These are phyloP conservation scores for Colossoma macropomum DNA, from an alignment of 2,113 vertebrate species.

Conservation along the genomic window DNA sequence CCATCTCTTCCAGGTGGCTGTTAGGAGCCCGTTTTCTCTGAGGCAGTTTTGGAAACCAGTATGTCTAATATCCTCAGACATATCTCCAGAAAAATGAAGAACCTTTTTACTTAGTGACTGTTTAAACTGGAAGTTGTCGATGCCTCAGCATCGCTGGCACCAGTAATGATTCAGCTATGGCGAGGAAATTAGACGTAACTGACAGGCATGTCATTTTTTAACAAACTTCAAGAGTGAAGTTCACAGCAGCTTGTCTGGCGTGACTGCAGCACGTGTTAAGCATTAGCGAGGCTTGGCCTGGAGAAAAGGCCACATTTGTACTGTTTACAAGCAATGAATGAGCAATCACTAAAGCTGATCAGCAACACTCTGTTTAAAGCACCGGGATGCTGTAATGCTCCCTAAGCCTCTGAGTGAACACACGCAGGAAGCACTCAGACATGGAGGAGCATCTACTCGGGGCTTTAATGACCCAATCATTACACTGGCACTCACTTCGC, in stretches of 20 bases:
- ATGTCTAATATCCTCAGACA: too few relatives aligned
- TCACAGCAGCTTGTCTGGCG: neutral
- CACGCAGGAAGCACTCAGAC: neutral
- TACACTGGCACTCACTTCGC: conserved; percentile 12
- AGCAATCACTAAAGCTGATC: neutral
- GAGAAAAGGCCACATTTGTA: neutral
- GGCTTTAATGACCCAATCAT: conserved; percentile 13
- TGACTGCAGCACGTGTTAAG: neutral
- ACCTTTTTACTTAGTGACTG: too few relatives aligned
- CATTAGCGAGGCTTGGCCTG: neutral
- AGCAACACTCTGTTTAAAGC: neutral
- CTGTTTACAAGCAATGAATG: conserved; percentile 4
- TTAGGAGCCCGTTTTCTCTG: too few relatives aligned
- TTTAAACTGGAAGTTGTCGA: too few relatives aligned
- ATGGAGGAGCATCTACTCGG: neutral
- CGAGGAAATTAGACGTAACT: too few relatives aligned
- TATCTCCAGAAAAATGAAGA: too few relatives aligned
- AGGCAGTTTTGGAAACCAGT: too few relatives aligned
- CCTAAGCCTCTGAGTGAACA: neutral
- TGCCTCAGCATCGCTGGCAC: too few relatives aligned
- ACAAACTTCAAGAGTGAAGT: neutral
- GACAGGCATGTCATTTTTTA: too few relatives aligned
- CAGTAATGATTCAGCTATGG: too few relatives aligned
- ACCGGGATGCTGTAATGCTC: neutral
- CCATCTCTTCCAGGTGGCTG: too few relatives aligned